Evolutionary conservation across 2,888 invertebrate species (phyloP), one percentile per base, ranked within the genome.

Genomic region (Ametastegia equiseti): DNA sequence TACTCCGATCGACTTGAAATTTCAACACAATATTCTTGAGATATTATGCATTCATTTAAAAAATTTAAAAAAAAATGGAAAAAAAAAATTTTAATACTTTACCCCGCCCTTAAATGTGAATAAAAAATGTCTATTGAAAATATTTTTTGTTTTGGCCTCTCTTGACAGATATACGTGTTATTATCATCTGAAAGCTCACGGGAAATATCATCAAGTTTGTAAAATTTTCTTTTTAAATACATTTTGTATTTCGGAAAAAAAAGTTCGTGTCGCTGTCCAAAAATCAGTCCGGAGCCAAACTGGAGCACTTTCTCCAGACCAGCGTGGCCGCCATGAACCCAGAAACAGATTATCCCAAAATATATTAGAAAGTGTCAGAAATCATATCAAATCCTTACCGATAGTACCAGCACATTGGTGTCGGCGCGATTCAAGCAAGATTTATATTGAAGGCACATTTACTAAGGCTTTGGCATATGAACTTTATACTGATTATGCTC

Each of bases 321-420:
- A 45, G 1, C 47, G 81, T 13, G 81, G 81, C 3, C 73, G 15
- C 13, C 45, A 75, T 23, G 23, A 13, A 63, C 81, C 81, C 3
- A 27, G 13, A 3, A 81, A 81, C 33, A 75, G 75, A 80, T 65
- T 82, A 54, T 67, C 67, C 19, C 9, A 30, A 23, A 57, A 75
- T 50, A 60, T 73, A 45, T 4, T 65, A 33, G 36, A 73, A 27
- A 11, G 45, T 4, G 65, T 82, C 19, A 30, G 5, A 23, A 13
- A 80, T n/a, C 82, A 82, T 45, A 23, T 82, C 6, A 23, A 42
- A 19, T 65, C 42, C 7, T n/a, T 77, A 1, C 80, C 81, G 45
- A 78, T 42, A 73, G 82, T 82, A 11, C 81, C 82, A 30, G 69
- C 82, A 27, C 81, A 82, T 63, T 82, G 81, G 81, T 82, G 82